Base-by-base conservation (phyloP, 2,797 vertebrate genomes). In the Eulemur rubriventer region DNA sequence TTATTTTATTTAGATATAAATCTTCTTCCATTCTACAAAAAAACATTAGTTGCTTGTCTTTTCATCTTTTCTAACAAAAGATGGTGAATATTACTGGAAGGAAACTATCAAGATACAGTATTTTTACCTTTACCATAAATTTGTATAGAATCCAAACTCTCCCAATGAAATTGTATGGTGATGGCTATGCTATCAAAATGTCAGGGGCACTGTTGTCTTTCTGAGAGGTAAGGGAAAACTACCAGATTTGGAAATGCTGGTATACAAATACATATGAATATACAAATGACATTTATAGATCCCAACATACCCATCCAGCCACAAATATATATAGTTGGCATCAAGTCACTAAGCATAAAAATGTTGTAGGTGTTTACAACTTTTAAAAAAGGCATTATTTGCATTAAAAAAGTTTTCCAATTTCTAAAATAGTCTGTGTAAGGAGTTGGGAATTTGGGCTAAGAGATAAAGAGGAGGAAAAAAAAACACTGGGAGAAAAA, bases 331-430 rank as follows among this genome's bases (percentile, higher is more conserved):
- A 89, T 33, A 89, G 65, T 14, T 96, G 94, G 92, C 94, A 92
- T 35, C 41, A 67, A 96, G 79, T 94, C 52, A 81, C 78, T 72
- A 65, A 82, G 76, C 76, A 84, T 79, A 73, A 96, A 97, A 92
- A 96, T 82, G 50, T 83, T 87, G 95, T 95, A 94, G 89, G 91
- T 91, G 82, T 91, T 96, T 91, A 89, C 86, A 91, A 46, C 24
- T 89, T 92, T 96, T 26, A 0, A 16, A 92, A 95, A 96, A 96
- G 57, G 57, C 28, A 97, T 85, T 97, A 86, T 95, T 94, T 95
- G 83, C 87, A 94, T 97, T 88, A n/a, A 67, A 90, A 92, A 87
- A n/a, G 26, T 79, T 89, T 87, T 89, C 20, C 88, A 81, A 95
- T 94, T 97, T 95, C 43, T 17, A 96, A 83, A 94, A 84, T 61